Conservation (phyloP, 2,113 vertebrate species). For the Pangasianodon hypophthalmus region DNA sequence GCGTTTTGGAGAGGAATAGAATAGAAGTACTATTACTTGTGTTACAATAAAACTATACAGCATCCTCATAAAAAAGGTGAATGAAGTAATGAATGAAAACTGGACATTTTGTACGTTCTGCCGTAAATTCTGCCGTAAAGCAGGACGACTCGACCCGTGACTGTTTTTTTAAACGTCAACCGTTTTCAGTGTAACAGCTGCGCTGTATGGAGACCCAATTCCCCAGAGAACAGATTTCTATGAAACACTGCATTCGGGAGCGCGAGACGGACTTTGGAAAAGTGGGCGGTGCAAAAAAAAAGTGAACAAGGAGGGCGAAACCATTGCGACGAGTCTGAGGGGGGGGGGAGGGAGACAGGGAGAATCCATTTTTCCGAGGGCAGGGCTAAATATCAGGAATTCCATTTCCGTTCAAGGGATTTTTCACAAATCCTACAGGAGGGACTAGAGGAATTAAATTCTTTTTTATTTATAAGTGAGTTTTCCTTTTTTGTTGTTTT, state of each 20-base stretch:
- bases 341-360: background rate
- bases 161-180: background rate
- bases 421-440: constrained; percentile 49
- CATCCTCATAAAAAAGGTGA: background rate
- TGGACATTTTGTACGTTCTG: background rate
- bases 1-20: background rate
- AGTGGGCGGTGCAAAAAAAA: constrained; percentile 41
- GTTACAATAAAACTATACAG: background rate
- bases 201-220: background rate
- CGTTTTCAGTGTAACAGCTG: background rate
- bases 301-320: constrained; percentile 52
- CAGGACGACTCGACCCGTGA: background rate
- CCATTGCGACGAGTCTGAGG: background rate
- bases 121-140: background rate
- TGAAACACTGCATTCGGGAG: background rate
- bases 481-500: background rate
- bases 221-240: background rate
- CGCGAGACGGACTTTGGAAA: constrained; percentile 2
- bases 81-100: background rate
- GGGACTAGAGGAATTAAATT: background rate
- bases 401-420: constrained; percentile 89
- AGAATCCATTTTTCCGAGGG: constrained; percentile 51
- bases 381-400: constrained; percentile 81
- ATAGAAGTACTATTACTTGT: background rate
- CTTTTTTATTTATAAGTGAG: constrained; percentile 31